Evolutionary conservation across 2,113 vertebrate genomes (phyloP), one percentile per base, ranked within the genome.

Genomic region (Oryzias celebensis): DNA sequence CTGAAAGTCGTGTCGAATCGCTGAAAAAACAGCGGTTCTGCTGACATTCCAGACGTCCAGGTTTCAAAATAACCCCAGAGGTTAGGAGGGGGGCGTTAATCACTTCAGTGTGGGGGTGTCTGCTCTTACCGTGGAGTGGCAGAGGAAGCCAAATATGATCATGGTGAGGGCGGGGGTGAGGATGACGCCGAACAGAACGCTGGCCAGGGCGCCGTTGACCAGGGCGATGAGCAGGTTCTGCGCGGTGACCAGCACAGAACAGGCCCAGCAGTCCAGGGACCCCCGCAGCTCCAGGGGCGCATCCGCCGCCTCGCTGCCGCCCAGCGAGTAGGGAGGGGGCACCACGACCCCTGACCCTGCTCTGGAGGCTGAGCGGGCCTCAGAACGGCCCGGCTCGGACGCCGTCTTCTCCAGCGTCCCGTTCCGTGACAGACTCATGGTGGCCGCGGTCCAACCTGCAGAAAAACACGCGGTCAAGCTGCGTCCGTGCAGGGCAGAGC

Each of bases 241-340:
- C 7, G 90, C 89, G 0, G 94, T 94, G 73, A 96, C 93, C 52
- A 96, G 89, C 36, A 96, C 94, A 0, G 95, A 95, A 24, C 95
- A 96, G 0, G 95, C 95, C 95, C 95, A 96, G 85, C 95, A 96
- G 79, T 96, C 95, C 82, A 96, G 83, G 6, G 95, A 93, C 24
- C 92, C 92, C 8, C 94, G 86, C 42, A 94, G 83, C 76, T 95
- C 94, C 78, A 89, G 70, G 0, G 90, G 72, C 12, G 69, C 46
- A 17, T 88, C 81, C 1, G 68, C 53, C 0, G 54, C 78, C 10
- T 85, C 83, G 13, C 49, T 78, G 43, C 70, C 73, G 0, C 82
- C 86, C n/a, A 69, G 60, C 0, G 88, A 91, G 82, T 93, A 93
- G 0, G 93, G 91, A 6, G 91, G 93, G 0, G 94, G 80, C 55